Base-by-base conservation (phyloP, 1,140 invertebrate genomes). In the Conus betulinus region DNA sequence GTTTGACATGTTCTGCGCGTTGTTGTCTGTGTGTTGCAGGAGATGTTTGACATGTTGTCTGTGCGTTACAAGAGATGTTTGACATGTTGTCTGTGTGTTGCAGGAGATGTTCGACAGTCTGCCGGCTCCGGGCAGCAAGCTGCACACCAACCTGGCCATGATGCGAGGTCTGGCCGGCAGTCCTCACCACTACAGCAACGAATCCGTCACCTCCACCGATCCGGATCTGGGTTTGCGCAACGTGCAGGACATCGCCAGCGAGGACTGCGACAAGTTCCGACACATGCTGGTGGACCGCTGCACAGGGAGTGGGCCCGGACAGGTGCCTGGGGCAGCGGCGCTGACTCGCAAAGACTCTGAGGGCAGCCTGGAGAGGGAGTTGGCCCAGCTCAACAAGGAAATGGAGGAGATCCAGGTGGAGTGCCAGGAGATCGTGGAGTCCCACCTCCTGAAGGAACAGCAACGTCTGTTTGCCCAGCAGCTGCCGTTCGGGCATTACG, bases 351-450 rank as follows among this genome's bases (percentile, higher is more conserved):
- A 94, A 85, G 91, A 93, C 78, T 95, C 94, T n/a, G 94, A 95
- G 76, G 93, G 92, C 87, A 96, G 95, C 89, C 93, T 96, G 53
- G 96, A 96, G 81, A 90, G 93, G 60, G 96, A 96, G 90, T 91
- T 96, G 82, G 94, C 95, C n/a, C 91, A 94, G 81, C 93, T 96
- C 39, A 96, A 96, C 90, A 94, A 94, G 89, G 96, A 96, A 92
- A 96, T 96, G 96, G 95, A 96, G 89, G 95, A 95, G 17, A 96
- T 96, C 88, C 95, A 96, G 87, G 91, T 96, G 55, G 96, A 96
- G 91, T 96, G 96, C 91, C 93, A 95, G 88, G 94, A 95, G 87
- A 93, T 95, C 82, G 94, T 94, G 74, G 91, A 94, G 51, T 90
- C 91, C 85, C 94, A 94, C 89, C 87, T 90, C 53, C 85, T 90